Conservation (phyloP, 2,797 vertebrate genomes). For the Melanotaenia pygmaea region DNA sequence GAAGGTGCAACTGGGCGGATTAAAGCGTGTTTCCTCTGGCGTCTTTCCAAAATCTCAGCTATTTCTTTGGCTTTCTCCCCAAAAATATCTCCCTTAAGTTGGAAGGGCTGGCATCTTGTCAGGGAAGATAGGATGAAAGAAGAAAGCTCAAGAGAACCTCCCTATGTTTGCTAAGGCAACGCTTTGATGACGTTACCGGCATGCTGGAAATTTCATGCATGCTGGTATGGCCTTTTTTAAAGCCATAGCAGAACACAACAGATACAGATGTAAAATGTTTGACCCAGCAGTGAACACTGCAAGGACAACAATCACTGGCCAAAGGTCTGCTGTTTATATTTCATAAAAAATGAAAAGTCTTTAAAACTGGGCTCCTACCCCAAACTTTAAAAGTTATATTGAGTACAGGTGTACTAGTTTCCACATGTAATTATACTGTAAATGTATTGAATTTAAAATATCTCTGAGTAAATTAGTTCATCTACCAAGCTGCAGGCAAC, state of each 20-base stretch:
- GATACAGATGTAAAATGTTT: not conserved
- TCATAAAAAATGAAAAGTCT: not conserved
- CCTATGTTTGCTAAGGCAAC: conserved; percentile 18
- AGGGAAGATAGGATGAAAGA: conserved; percentile 24
- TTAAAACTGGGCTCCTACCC: conserved; percentile 1
- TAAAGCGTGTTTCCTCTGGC: not conserved
- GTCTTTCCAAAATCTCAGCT: not conserved
- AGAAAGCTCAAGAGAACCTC: conserved; percentile 19
- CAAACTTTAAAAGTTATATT: not conserved
- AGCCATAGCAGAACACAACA: not conserved
- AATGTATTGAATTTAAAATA: not conserved
- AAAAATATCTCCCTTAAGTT: conserved; percentile 9
- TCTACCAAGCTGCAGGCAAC: not conserved
- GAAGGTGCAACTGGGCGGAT: not conserved
- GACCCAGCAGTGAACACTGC: not conserved
- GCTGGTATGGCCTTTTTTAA: not conserved
- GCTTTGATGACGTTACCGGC: conserved; percentile 10
- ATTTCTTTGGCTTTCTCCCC: conserved; percentile 8
- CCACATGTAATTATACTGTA: not conserved
- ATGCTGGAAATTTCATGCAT: conserved; percentile 8
- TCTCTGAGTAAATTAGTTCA: not conserved
- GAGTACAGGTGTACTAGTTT: not conserved
- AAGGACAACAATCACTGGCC: not conserved
- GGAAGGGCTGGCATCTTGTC: conserved; percentile 20
- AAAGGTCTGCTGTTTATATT: conserved; percentile 1